Base-by-base conservation (phyloP, 2,113 vertebrate species). In the Thomomys bottae region DNA sequence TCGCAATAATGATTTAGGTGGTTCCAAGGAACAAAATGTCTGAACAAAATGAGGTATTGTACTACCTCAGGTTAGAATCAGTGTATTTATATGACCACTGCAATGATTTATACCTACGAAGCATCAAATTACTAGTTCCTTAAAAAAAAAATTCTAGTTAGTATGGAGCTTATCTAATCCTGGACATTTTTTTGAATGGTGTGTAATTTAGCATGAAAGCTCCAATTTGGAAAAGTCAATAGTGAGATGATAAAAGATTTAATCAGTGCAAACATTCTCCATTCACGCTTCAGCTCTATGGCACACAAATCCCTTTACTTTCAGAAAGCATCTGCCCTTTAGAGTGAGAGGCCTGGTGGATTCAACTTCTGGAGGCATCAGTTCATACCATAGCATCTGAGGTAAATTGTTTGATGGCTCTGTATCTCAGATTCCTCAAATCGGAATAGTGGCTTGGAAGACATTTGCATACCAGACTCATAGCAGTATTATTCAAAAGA, bases 121-220 rank as follows among this genome's bases (percentile, higher is more conserved):
- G 15, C 2, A 32, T 32, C 20, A 76, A 77, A 57, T 73, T 40
- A 76, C 34, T 40, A 6, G 3, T 24, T 78, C 8, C 9, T 57
- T 81, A 92, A 66, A 28, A 61, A 40, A 71, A 26, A 40, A 49
- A 34, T 28, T 54, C 49, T 18, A 63, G 14, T 66, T 87, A 38
- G 38, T 80, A 26, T 64, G 36, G 7, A 45, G n/a, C 36, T 85
- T 67, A 38, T 83, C 11, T 57, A 49, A 75, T 66, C 24, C 38
- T 87, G 84, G 84, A 76, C 8, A 54, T 67, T 67, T 94, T 64
- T 76, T 67, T 67, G 49, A 84, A 49, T 40, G 14, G 57, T 63
- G 34, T 63, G 36, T 63, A 40, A 59, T 83, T 84, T 71, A 85
- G 6, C 24, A 66, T 80, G 20, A 24, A 67, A 75, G 30, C 83